Evolutionary conservation across 1,140 invertebrate genomes (phyloP), one percentile per base, ranked within the genome.

Genomic region (Polyergus mexicanus): DNA sequence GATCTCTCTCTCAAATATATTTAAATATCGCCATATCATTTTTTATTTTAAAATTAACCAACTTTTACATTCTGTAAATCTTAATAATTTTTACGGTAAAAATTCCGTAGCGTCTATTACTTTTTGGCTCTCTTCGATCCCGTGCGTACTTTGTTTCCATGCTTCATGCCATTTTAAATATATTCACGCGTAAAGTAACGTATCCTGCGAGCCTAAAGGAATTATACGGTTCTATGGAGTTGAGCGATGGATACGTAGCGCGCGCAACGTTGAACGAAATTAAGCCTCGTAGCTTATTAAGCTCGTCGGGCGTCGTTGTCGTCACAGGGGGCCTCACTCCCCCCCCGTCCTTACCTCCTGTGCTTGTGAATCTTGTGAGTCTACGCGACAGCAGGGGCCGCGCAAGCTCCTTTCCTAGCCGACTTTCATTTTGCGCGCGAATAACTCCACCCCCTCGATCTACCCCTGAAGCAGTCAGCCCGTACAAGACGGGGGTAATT

Each of bases 391-490:
- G 69, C 56, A 56, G 66, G 68, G 68, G 22, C 16, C 60, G 68
- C 51, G 68, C 54, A 38, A 74, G 41, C 66, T 78, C 44, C 63
- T 72, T 69, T 75, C 60, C 71, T 32, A 87, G 86, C 78, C 71
- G 84, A 87, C 83, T 92, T 91, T 92, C 92, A 92, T 92, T 93
- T 93, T 92, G 91, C 90, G 91, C 92, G 76, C 86, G 86, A 90
- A 54, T 86, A 85, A 86, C 71, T 66, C 41, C 32, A 35, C 68
- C 41, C 74, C 51, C 80, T 76, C 68, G 68, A 89, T 78, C 75
- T 80, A 68, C 58, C 72, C 80, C 75, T n/a, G 74, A 76, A 86
- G 44, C 69, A 60, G 63, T 75, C 41, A 19, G 22, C 58, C 38
- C 19, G 11, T 84, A 86, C 4, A 83, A 56, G 86, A 87, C 76